Percentiles rank a stretch among this genome's conserved stretches.
Evolutionary conservation across 1,140 invertebrate genomes (phyloP).

Genomic region (Euschistus heros): DNA sequence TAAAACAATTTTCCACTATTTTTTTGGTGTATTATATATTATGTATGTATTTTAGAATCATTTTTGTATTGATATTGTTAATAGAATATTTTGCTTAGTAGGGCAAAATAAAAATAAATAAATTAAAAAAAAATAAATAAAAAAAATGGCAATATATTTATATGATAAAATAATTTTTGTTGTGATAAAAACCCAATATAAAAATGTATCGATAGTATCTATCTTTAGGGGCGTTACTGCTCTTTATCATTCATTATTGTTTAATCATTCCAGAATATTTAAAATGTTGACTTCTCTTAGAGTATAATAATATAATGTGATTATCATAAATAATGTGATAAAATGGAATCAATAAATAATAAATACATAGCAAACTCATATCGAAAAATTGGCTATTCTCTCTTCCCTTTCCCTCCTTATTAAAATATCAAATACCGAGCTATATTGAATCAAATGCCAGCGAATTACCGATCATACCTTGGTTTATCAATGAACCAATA

Average conservation of each 20-base stretch:
- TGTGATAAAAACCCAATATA: background rate
- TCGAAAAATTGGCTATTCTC: too few relatives aligned
- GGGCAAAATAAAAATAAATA: background rate
- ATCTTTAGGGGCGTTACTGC: background rate
- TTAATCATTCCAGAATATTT: constrained; percentile 14
- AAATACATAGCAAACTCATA: constrained; percentile 1
- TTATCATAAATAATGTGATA: constrained; percentile 9
- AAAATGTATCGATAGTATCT: background rate
- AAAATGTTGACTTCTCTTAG: constrained; percentile 10
- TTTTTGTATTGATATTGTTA: constrained; percentile 4
- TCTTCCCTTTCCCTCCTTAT: too few relatives aligned
- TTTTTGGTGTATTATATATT: constrained; percentile 6
- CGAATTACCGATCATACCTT: too few relatives aligned
- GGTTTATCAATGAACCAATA: too few relatives aligned
- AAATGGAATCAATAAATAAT: constrained; percentile 10
- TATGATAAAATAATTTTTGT: background rate
- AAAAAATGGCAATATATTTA: constrained; percentile 10
- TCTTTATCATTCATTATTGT: background rate
- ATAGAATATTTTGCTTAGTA: constrained; percentile 1
- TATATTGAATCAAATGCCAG: too few relatives aligned
- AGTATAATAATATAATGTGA: background rate
- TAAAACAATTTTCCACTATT: background rate
- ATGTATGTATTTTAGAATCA: constrained; percentile 4
- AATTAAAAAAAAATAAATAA: background rate
- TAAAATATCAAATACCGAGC: too few relatives aligned